Percentiles rank a stretch among this genome's conserved stretches.
Evolutionary conservation across 2,797 vertebrate species (phyloP).

Genomic region (Chrysocyon brachyurus): DNA sequence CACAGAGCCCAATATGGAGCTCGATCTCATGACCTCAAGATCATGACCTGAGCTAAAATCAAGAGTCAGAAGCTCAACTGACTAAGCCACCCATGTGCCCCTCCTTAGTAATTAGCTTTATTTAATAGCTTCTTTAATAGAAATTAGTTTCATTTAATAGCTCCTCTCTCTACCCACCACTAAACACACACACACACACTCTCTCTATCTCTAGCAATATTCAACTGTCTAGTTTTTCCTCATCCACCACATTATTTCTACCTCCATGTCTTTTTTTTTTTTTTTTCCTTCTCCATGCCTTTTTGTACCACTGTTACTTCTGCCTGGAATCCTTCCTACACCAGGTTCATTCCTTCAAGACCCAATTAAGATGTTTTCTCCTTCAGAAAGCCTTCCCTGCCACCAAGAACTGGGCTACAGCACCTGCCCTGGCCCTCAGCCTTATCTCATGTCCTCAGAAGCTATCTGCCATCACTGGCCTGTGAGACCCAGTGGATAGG

Average conservation of each 20-base stretch:
- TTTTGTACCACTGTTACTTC: background rate
- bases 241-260: background rate
- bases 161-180: background rate
- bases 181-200: too few relatives aligned
- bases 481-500: too few relatives aligned
- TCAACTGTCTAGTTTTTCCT: background rate
- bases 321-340: background rate
- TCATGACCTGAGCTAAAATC: background rate
- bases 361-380: background rate
- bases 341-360: background rate
- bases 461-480: background rate
- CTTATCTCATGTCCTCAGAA: rapidly evolving
- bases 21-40: background rate
- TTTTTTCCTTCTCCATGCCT: background rate
- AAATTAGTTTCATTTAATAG: background rate
- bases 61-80: background rate
- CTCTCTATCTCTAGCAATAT: background rate
- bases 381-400: background rate
- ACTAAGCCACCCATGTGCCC: background rate
- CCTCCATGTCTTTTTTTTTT: background rate
- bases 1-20: background rate
- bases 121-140: too few relatives aligned
- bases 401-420: too few relatives aligned
- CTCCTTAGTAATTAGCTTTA: background rate
- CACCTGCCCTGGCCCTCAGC: background rate